Percentiles rank a stretch among this genome's conserved stretches.
Evolutionary conservation across 2,888 invertebrate species (phyloP).

Genomic region (Epicampocera succincta): DNA sequence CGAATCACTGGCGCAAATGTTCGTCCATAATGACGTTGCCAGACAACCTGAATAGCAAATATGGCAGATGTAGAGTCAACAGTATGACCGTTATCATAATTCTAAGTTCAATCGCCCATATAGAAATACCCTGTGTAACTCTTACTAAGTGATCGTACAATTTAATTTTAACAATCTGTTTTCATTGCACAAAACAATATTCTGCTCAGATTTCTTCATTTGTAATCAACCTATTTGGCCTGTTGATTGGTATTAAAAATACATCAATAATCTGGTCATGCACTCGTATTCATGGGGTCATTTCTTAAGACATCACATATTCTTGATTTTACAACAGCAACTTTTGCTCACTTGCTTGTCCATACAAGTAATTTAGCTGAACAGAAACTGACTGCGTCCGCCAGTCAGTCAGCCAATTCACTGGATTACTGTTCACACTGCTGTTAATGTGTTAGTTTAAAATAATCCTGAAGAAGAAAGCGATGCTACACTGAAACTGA

Average conservation of each 20-base stretch:
- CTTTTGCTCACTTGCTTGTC: conserved; percentile 13
- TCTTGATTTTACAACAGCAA: conserved; percentile 2
- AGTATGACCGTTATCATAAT: no score
- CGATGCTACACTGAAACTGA: conserved; percentile 23
- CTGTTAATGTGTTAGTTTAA: conserved; percentile 17
- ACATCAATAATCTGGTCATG: conserved; percentile 56
- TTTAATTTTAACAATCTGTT: conserved; percentile 42
- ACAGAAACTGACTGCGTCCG: neutral
- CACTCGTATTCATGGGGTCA: conserved; percentile 60
- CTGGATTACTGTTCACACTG: conserved; percentile 41
- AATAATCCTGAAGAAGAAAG: neutral
- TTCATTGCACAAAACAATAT: neutral
- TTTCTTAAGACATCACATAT: conserved; percentile 45
- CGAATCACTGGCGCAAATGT: no score
- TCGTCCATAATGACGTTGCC: no score
- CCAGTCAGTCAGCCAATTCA: conserved; percentile 16
- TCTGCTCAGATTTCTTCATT: conserved; percentile 25
- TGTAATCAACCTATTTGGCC: conserved; percentile 65
- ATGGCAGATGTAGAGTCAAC: no score
- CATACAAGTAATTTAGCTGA: neutral
- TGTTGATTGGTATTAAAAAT: conserved; percentile 57
- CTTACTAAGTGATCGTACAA: conserved; percentile 65
- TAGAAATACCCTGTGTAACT: no score
- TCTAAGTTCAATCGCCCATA: no score
- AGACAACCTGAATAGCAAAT: no score